Base-by-base conservation (phyloP, 2,888 invertebrate genomes). In the Kryphioiulus occultus region DNA sequence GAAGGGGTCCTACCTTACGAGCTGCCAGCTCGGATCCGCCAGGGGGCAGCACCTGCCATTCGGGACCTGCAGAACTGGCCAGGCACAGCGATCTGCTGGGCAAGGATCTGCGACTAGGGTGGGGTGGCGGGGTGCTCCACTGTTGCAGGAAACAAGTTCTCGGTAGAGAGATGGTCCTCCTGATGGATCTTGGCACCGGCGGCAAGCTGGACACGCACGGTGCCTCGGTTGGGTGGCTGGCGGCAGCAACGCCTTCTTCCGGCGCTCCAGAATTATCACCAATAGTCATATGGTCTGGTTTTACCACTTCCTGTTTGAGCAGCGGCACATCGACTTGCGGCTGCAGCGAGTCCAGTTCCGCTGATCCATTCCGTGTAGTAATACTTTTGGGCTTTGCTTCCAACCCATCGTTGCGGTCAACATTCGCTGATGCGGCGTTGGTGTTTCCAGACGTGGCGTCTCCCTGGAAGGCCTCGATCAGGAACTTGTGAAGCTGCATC, bases 91-190 rank as follows among this genome's bases (percentile, higher is more conserved):
- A 78, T 30, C 78, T 30, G 78, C 78, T 30, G 78, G 78, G 78
- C 26, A 78, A 32, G 30, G 78, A 78, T 32, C 78, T 78, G 78
- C 78, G 78, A 78, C 30, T 78, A 78, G 78, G 78, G 0, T 1
- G 59, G 4, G 26, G 78, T 15, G 78, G 78, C 26, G 78, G 30
- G 30, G 26, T 17, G 78, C 30, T 78, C 78, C 78, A 78, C 30
- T 78, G 78, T 17, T 30, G 78, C 78, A 78, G 78, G 30, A 78
- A 78, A 17, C 78, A 78, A 26, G 78, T 78, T 26, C 78, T 78
- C 3, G 78, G 78, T 26, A 78, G 78, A 15, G 78, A 78, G 78
- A 78, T 78, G 78, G 78, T 78, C 78, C 78, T 78, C 78, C 78
- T 12, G 78, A 78, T 78, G 30, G 78, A 4, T 3, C 15, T 26